These are phyloP conservation scores for Solenodon paradoxus DNA, from an alignment of 2,113 vertebrate species.

Conservation along the genomic window DNA sequence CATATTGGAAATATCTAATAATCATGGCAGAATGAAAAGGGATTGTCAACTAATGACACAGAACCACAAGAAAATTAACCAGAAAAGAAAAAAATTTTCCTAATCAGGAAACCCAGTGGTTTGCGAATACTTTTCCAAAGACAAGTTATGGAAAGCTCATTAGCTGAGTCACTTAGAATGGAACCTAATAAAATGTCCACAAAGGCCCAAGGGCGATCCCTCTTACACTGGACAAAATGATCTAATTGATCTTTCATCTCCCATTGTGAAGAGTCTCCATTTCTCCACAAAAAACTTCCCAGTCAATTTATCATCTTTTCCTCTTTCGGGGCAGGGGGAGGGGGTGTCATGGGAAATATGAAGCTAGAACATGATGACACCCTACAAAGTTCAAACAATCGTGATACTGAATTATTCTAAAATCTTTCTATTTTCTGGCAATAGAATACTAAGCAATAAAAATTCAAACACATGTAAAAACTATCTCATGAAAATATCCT, in stretches of 20 bases:
- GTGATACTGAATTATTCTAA: not conserved
- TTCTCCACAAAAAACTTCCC: not conserved
- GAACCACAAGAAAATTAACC: not conserved
- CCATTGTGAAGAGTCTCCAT: not conserved
- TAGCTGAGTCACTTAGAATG: not conserved
- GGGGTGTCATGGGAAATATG: not conserved
- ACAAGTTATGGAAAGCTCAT: constrained; percentile 19
- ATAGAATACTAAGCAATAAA: not conserved
- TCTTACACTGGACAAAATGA: not conserved
- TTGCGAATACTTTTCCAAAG: not conserved
- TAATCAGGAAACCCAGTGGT: not conserved
- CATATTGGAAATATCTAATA: not conserved
- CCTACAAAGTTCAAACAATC: not conserved
- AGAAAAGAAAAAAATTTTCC: not conserved
- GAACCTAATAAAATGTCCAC: not conserved
- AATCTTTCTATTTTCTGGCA: not conserved
- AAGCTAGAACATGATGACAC: not conserved
- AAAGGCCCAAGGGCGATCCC: rapidly evolving
- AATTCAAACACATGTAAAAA: not conserved
- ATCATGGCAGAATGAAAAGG: not conserved
- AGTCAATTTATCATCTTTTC: not conserved
- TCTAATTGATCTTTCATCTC: not conserved
- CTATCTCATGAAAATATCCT: not conserved
- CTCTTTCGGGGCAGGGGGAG: not conserved
- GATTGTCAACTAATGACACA: not conserved